Evolutionary conservation across 2,113 vertebrate species (phyloP).

Genomic region (Galemys pyrenaicus): DNA sequence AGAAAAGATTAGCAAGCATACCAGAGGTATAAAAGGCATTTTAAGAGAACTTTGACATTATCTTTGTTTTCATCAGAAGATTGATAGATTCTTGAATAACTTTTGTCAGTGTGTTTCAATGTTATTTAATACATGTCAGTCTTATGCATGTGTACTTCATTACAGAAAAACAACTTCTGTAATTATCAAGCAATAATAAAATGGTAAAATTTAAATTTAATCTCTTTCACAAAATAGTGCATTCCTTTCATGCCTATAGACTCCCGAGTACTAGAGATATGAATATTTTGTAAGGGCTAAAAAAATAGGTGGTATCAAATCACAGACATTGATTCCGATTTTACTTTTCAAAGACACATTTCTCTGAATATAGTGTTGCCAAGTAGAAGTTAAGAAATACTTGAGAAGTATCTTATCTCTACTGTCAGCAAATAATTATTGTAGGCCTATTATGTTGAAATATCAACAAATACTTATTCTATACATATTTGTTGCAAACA

Average conservation of each 20-base stretch:
- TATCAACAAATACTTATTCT: neutral
- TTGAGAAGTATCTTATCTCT: neutral
- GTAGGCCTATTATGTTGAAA: no score
- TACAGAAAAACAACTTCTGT: neutral
- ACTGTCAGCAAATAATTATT: neutral
- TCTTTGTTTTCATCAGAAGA: slow-evolving; percentile 31
- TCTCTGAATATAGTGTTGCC: neutral
- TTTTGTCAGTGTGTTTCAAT: neutral
- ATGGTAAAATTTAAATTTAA: neutral
- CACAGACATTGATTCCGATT: neutral
- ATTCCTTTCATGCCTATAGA: neutral
- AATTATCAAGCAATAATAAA: neutral
- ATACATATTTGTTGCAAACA: neutral
- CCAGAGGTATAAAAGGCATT: neutral
- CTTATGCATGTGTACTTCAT: neutral
- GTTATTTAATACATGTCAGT: neutral
- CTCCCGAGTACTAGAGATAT: neutral
- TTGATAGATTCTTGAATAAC: neutral
- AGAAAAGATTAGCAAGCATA: neutral
- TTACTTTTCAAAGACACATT: neutral
- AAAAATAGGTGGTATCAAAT: neutral
- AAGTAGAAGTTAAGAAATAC: neutral
- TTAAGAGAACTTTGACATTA: neutral
- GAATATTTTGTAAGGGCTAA: neutral
- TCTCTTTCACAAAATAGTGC: neutral